Evolutionary conservation across 2,888 invertebrate species (phyloP), one percentile per base, ranked within the genome.

Genomic region (Cantharis rustica): DNA sequence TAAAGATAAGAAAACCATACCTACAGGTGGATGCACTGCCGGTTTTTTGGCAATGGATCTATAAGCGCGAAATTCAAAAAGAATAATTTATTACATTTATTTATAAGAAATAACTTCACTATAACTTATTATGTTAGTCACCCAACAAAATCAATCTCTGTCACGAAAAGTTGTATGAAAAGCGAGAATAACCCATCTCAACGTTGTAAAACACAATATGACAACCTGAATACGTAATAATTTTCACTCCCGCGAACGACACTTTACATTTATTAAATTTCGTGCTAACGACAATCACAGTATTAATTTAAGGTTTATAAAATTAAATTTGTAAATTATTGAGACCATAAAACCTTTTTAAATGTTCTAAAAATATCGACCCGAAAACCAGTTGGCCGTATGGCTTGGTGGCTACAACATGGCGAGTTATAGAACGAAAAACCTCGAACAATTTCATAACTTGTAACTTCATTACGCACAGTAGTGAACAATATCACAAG

Each of bases 111-210:
- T 47, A 31, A 47, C 47, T 47, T 47, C 7, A 4, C 47, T 1
- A 47, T n/a, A 20, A 23, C 47, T 47, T 47, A 47, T 47, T 47
- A 47, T 47, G 47, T 47, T 47, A 47, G 47, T 47, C 47, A 23
- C 15, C 20, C 20, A 20, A 23, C 23, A 66, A 66, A 66, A 66
- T 66, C 64, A 66, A 66, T 66, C 64, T 66, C 20, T 66, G 64
- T 66, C 64, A 66, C 23, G 23, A 23, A 16, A 64, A 66, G 17
- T 66, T 20, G 64, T 16, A 16, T 66, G 64, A 17, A 66, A 20
- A 66, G 64, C 20, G 64, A 66, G 20, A 66, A 66, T 66, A 66
- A 66, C 64, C 64, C 64, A 66, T 66, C 64, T 66, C 64, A 66
- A 66, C 20, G 64, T 16, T 66, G 64, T 66, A 66, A 66, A 66